These are phyloP conservation scores for Iphiclides podalirius DNA, from an alignment of 2,888 invertebrate genomes.

Conservation along the genomic window DNA sequence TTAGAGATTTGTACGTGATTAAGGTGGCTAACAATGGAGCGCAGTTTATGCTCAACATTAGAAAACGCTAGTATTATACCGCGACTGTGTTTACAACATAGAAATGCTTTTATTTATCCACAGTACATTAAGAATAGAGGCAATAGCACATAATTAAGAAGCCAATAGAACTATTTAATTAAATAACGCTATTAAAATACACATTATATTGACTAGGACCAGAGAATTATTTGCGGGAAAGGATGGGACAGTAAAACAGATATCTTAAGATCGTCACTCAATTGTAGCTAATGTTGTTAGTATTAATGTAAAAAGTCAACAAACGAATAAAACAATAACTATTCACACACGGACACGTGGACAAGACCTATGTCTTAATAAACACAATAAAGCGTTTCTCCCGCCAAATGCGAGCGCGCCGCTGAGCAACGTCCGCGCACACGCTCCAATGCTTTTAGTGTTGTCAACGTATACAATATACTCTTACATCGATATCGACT, in stretches of 20 bases:
- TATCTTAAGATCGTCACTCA: no score
- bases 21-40: constrained; percentile 1
- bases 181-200: no score
- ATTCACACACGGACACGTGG: neutral
- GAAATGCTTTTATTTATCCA: no score
- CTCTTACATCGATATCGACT: constrained; percentile 14
- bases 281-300: no score
- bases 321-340: neutral
- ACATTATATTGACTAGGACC: no score
- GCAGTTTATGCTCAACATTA: constrained; percentile 2
- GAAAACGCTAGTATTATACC: neutral
- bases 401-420: constrained; percentile 33
- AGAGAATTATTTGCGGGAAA: no score
- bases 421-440: constrained; percentile 27
- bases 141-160: no score
- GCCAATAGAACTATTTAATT: no score
- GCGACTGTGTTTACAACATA: neutral
- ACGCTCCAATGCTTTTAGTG: constrained; percentile 39
- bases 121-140: no score
- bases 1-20: constrained; percentile 7
- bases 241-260: no score
- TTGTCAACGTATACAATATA: constrained; percentile 23
- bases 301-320: no score
- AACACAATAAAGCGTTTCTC: constrained; percentile 37
- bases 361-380: neutral